Evolutionary conservation across 2,888 invertebrate species (phyloP), one percentile per base, ranked within the genome.

Genomic region (Hartigia nigra): DNA sequence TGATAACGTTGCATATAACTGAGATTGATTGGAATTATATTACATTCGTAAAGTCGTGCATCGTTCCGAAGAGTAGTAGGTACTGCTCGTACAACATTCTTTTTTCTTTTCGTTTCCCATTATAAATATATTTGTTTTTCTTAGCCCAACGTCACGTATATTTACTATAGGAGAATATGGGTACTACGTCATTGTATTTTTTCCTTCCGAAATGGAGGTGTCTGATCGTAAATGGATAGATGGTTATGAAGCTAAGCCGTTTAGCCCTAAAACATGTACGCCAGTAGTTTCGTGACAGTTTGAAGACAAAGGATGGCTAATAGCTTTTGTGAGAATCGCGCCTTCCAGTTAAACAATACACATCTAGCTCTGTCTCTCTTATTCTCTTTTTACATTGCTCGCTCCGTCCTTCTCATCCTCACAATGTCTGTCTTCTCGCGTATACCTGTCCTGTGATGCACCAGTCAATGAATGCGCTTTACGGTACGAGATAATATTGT

Each of bases 241-340:
- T 69, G 69, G 74, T 84, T 85, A 87, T 87, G 84, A 84, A 86
- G 83, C 78, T 82, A 83, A 86, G 82, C 81, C 84, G 85, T 83
- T 82, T 84, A 80, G 82, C 79, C 74, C 70, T 83, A 84, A 85
- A 84, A 82, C 82, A 83, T 79, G 79, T 74, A 77, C 76, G 81
- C 76, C 81, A 81, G 82, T 82, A 82, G 82, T 82, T 86, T 79
- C 78, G 79, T 80, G 81, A 78, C 81, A 85, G 82, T 84, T 82
- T 69, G 74, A 69, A 82, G 82, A 86, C 86, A 86, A 86, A 85
- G 82, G 77, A 80, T 85, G 82, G 84, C 86, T 85, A 86, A 86
- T 86, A 86, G 84, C 84, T 78, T 85, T 86, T 79, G 82, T 84
- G 81, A 79, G 14, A 55, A 55, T 55, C 55, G 55, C 55, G 23